Conservation (phyloP, 2,797 vertebrate species). For the Loriculus beryllinus region DNA sequence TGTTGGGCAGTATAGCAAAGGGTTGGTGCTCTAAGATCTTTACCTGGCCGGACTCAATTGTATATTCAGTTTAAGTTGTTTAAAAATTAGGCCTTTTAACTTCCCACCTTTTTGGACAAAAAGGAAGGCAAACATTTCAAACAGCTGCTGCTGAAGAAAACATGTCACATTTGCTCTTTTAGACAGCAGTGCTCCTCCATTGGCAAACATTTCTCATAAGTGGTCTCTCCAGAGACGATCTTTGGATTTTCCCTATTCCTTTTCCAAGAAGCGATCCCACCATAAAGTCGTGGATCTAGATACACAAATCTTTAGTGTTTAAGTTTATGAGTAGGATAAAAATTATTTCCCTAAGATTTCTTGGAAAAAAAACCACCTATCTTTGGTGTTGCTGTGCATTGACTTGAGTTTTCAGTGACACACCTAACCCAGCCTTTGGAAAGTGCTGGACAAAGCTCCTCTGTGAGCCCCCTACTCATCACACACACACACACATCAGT, state of each 20-base stretch:
- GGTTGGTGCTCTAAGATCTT: not conserved
- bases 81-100: not conserved
- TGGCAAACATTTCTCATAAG: not conserved
- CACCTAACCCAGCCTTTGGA: not conserved
- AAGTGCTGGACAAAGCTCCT: not conserved
- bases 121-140: not conserved
- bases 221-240: not conserved
- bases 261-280: not conserved
- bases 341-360: not conserved
- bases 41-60: not conserved
- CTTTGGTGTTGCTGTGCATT: not conserved
- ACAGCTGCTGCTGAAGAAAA: not conserved
- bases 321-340: not conserved
- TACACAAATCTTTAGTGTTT: not conserved
- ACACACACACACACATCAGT: not conserved
- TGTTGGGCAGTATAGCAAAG: not conserved
- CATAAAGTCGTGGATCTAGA: not conserved
- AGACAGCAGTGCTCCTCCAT: not conserved
- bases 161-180: not conserved
- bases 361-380: not conserved
- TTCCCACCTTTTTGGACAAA: not conserved
- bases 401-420: not conserved
- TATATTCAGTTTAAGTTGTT: not conserved
- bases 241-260: not conserved
- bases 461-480: not conserved